Percentiles rank a stretch among this genome's conserved stretches.
Evolutionary conservation across 2,113 vertebrate species (phyloP).

Genomic region (Falcunculus frontatus): DNA sequence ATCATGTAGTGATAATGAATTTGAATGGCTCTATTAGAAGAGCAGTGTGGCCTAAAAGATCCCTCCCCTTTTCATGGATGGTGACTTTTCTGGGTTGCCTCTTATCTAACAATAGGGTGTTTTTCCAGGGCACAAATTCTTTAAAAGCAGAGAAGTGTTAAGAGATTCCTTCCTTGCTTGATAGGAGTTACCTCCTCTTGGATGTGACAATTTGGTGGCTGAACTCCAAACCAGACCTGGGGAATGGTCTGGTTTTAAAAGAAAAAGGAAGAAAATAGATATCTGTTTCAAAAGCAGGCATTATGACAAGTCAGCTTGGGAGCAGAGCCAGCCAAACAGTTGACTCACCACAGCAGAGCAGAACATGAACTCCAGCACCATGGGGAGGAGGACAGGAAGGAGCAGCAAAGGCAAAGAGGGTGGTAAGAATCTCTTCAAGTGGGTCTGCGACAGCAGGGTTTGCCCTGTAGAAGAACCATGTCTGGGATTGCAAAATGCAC

Average conservation of each 20-base stretch:
- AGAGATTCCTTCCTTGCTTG: conserved; percentile 28
- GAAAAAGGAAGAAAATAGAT: not conserved
- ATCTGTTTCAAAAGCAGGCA: not conserved
- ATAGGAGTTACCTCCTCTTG: not conserved
- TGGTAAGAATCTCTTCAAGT: not conserved
- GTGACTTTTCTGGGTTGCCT: not conserved
- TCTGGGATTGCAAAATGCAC: not conserved
- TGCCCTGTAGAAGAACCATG: not conserved
- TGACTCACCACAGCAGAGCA: not conserved
- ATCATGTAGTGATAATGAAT: conserved; percentile 54
- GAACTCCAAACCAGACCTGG: not conserved
- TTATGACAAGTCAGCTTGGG: not conserved
- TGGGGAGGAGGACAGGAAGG: not conserved
- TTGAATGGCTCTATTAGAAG: conserved; percentile 36
- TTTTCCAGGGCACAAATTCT: conserved; percentile 16
- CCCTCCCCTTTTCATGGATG: not conserved
- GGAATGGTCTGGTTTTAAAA: not conserved
- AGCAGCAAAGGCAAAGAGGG: not conserved
- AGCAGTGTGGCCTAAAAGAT: conserved; percentile 5
- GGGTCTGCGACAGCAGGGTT: fast-evolving
- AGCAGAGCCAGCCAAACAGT: not conserved
- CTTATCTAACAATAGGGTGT: conserved; percentile 33
- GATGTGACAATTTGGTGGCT: not conserved
- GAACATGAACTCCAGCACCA: not conserved
- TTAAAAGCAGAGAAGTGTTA: conserved; percentile 25